A percentile compares a stretch with the other conserved stretches of the same genome.
Evolutionary conservation across 2,797 vertebrate genomes (phyloP).

Genomic region (Alectoris magna): DNA sequence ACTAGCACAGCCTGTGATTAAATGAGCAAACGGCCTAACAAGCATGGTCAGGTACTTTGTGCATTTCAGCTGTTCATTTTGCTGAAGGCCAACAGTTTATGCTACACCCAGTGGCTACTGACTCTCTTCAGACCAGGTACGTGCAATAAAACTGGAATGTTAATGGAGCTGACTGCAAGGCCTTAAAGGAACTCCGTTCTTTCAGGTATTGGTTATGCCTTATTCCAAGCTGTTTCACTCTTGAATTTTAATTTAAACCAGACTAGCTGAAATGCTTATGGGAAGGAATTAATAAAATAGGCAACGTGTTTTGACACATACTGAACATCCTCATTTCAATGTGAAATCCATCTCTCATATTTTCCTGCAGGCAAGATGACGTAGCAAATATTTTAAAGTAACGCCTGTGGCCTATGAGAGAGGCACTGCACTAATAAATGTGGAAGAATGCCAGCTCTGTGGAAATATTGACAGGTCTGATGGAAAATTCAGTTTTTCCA

Average conservation of each 20-base stretch:
- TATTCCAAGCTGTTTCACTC: background rate
- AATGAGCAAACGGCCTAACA: slow-evolving; percentile 76
- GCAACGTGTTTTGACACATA: slow-evolving; percentile 24
- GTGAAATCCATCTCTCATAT: background rate
- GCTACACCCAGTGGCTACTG: slow-evolving; percentile 67
- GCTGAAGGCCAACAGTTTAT: slow-evolving; percentile 82
- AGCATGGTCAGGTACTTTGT: slow-evolving; percentile 74
- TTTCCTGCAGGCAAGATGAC: slow-evolving; percentile 2
- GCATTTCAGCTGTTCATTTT: slow-evolving; percentile 77
- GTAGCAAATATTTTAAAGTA: background rate
- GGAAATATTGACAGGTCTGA: slow-evolving; percentile 22
- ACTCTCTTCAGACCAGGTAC: slow-evolving; percentile 69
- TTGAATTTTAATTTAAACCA: slow-evolving; percentile 29
- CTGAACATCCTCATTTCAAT: background rate
- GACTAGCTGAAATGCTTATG: background rate
- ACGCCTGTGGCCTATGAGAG: background rate
- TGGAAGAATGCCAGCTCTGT: background rate
- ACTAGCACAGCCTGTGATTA: slow-evolving; percentile 9
- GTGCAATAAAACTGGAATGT: slow-evolving; percentile 79
- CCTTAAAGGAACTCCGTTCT: slow-evolving; percentile 70
- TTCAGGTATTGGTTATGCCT: background rate
- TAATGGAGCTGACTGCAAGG: slow-evolving; percentile 64
- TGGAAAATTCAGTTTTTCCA: slow-evolving; percentile 23
- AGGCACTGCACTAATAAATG: background rate
- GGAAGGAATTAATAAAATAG: slow-evolving; percentile 17